phyloP scores from a whole-genome alignment of 1,140 invertebrate genomes.

The Drosophila arawakana region DNA sequence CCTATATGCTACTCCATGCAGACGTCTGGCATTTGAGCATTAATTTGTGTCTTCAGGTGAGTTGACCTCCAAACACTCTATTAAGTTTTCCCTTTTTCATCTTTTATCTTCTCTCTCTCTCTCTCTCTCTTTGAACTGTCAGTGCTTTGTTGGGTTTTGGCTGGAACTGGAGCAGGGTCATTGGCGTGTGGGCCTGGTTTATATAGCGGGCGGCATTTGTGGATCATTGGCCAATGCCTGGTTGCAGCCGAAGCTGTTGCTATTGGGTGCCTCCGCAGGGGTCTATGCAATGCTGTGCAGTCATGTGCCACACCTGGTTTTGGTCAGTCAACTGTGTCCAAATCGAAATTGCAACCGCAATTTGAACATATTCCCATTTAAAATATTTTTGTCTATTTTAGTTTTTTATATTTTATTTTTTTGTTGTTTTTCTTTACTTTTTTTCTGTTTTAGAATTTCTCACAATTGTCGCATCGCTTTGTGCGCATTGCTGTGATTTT shows the following conservation, averaged over 20 bases:
- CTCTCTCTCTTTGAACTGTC: slow-evolving; percentile 5
- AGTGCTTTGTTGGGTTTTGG: slow-evolving; percentile 89
- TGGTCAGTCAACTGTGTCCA: slow-evolving; percentile 87
- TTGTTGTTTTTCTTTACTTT: slow-evolving; percentile 31
- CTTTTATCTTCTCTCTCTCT: neutral
- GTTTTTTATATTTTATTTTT: slow-evolving; percentile 5
- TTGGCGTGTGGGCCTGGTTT: slow-evolving; percentile 89
- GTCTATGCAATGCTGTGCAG: slow-evolving; percentile 96
- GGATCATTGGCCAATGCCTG: slow-evolving; percentile 92
- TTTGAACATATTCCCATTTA: slow-evolving; percentile 41
- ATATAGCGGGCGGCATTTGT: slow-evolving; percentile 88
- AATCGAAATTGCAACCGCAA: slow-evolving; percentile 56
- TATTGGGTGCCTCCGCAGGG: slow-evolving; percentile 97
- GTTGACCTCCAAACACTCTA: slow-evolving; percentile 4
- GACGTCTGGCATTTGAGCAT: slow-evolving; percentile 87
- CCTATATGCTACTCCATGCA: slow-evolving; percentile 94
- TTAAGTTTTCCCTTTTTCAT: neutral
- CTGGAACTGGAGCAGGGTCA: slow-evolving; percentile 94
- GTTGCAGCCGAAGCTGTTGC: slow-evolving; percentile 90
- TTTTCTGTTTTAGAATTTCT: slow-evolving; percentile 86
- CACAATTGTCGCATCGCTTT: slow-evolving; percentile 86
- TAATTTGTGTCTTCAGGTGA: slow-evolving; percentile 86
- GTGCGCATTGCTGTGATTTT: slow-evolving; percentile 86
- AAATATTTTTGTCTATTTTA: too few species aligned
- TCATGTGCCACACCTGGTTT: slow-evolving; percentile 94